Evolutionary conservation across 2,888 invertebrate species (phyloP).

Genomic region (Oxystoma pomonae): DNA sequence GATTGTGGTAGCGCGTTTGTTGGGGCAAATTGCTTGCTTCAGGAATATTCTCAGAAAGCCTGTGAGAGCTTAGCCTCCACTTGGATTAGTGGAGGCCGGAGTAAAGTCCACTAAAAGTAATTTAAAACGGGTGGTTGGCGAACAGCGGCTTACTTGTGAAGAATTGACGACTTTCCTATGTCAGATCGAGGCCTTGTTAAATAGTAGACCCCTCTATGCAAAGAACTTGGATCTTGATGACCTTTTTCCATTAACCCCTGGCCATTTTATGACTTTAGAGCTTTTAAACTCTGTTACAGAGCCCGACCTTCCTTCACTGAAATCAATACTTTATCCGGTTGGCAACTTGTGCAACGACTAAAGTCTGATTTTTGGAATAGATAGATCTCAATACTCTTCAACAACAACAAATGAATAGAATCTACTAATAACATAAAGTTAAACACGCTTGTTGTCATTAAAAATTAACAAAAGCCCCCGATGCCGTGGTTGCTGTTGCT

Average conservation of each 20-base stretch:
- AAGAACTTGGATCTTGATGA: background rate
- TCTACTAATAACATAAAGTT: background rate
- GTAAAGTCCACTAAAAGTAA: background rate
- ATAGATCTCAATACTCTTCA: background rate
- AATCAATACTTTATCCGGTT: background rate
- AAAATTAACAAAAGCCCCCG: background rate
- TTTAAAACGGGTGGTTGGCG: slow-evolving; percentile 1
- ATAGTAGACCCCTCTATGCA: background rate
- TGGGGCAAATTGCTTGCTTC: background rate
- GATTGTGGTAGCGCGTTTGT: background rate
- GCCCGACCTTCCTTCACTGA: background rate
- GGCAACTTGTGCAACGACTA: background rate
- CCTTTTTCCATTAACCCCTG: background rate
- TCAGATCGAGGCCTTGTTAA: background rate
- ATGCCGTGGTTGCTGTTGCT: background rate
- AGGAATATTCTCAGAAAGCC: background rate
- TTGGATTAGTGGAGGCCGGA: background rate
- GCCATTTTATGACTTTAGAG: background rate
- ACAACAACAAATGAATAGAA: background rate
- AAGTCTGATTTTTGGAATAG: background rate
- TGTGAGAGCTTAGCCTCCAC: background rate
- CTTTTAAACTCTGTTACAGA: background rate
- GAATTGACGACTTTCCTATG: background rate
- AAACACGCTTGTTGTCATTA: background rate
- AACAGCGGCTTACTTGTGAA: background rate